These are phyloP conservation scores for Formicarius rufipectus DNA, from an alignment of 2,113 vertebrate species.

Conservation along the genomic window DNA sequence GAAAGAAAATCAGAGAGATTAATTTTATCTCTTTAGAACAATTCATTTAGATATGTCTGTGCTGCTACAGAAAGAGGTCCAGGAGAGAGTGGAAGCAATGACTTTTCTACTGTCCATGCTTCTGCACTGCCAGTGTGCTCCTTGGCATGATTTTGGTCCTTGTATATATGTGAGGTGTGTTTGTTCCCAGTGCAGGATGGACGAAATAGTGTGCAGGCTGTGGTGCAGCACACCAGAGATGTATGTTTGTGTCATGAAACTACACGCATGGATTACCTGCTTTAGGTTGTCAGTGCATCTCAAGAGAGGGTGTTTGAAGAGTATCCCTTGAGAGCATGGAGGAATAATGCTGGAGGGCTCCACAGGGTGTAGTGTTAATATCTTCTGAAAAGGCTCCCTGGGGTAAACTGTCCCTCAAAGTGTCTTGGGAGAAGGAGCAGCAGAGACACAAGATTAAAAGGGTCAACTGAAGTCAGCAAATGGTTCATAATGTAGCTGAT, in stretches of 20 bases:
- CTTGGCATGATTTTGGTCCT: neutral
- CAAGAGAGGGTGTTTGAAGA: neutral
- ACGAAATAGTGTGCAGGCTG: neutral
- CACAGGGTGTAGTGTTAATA: neutral
- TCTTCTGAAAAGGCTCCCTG: neutral
- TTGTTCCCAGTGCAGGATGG: neutral
- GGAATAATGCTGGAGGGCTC: neutral
- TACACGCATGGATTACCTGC: fast-evolving
- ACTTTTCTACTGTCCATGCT: fast-evolving
- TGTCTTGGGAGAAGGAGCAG: neutral
- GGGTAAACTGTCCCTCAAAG: neutral
- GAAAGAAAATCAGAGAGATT: neutral
- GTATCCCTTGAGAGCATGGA: neutral
- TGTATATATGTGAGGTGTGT: neutral
- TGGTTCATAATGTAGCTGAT: neutral
- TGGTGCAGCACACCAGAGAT: neutral
- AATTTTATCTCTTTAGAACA: neutral
- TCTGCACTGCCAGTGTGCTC: neutral
- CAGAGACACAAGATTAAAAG: neutral
- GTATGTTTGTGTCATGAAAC: fast-evolving
- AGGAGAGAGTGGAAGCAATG: neutral
- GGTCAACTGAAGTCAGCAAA: neutral
- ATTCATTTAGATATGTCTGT: neutral
- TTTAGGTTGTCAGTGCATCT: neutral
- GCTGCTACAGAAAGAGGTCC: neutral